A percentile compares a stretch with the other conserved stretches of the same genome.
phyloP scores from a whole-genome alignment of 2,888 invertebrate species.

The Nesidiocoris tenuis region DNA sequence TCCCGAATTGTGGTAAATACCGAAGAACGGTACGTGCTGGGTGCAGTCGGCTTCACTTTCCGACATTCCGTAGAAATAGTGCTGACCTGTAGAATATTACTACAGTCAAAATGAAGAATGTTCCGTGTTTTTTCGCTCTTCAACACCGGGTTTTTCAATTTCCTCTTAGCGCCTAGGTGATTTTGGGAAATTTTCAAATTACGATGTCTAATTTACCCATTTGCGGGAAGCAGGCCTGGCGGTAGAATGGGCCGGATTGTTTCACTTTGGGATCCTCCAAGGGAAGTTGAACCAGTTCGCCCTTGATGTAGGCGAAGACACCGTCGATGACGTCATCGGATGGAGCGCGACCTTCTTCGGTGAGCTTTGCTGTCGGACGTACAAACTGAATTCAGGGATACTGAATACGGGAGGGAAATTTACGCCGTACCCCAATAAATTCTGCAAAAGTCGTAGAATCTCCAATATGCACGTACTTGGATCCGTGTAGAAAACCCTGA shows the following conservation, averaged over 20 bases:
- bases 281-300: slow-evolving; percentile 26
- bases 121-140: too few relatives aligned
- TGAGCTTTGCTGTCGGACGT: slow-evolving; percentile 39
- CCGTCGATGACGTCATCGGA: slow-evolving; percentile 42
- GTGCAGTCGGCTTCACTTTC: slow-evolving; percentile 36
- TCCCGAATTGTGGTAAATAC: slow-evolving; percentile 47
- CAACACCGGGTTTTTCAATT: background rate
- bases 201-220: too few relatives aligned
- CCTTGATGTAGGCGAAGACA: slow-evolving; percentile 39
- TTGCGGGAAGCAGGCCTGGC: slow-evolving; percentile 47
- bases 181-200: too few relatives aligned
- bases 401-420: too few relatives aligned
- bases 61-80: slow-evolving; percentile 50
- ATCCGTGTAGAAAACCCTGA: slow-evolving; percentile 41
- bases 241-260: slow-evolving; percentile 40
- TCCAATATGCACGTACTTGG: too few relatives aligned
- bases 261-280: slow-evolving; percentile 41
- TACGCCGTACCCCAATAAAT: too few relatives aligned
- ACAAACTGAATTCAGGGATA: too few relatives aligned
- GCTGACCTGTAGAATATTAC: slow-evolving; percentile 47
- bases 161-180: too few relatives aligned
- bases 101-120: too few relatives aligned
- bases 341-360: slow-evolving; percentile 30
- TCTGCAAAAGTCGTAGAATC: too few relatives aligned
- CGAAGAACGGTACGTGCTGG: slow-evolving; percentile 47